Evolutionary conservation across 2,888 invertebrate genomes (phyloP), one percentile per base, ranked within the genome.

Genomic region (Hyposoter dolosus): DNA sequence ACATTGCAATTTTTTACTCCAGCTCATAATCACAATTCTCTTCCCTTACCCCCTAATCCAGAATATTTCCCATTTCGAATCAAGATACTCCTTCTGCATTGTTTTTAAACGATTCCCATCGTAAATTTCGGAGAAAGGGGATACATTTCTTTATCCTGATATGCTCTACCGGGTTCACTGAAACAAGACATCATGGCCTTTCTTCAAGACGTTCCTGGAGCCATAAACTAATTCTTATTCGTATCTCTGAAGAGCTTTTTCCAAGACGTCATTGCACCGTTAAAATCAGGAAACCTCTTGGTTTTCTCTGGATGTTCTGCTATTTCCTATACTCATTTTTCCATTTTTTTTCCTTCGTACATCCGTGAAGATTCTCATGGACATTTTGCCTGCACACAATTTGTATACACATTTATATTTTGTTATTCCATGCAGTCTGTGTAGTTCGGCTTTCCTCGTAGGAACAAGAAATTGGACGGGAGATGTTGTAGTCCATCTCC

Each of bases 401-500:
- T 45, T 69, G 3, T 15, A 40, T 23, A 1, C 1, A 53, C 56
- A 23, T 40, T 56, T 17, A 19, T 23, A 43, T 56, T 15, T 15
- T 15, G 12, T 60, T 9, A 15, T 5, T 1, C 15, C 23, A 28
- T 1, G 9, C 17, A 60, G 32, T 50, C n/a, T 45, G 35, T 19
- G 28, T 65, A 50, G 65, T 76, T 47, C 32, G 15, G 43, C 19
- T 28, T 45, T 45, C 43, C 3, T 65, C 45, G 32, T 56, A 23
- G 28, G 56, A 32, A 45, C 56, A 45, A 69, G 32, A 69, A 45
- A 17, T 69, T 60, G 45, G 19, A 45, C 60, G 45, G 32, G 69
- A 19, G 56, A 45, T 78, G n/a, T 5, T 6, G 40, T 10, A 40
- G 69, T 32, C 28, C 45, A 69, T 69, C 28, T 56, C 19, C 45